Percentiles rank a stretch among this genome's conserved stretches.
These are phyloP conservation scores for Helogale parvula DNA, from an alignment of 2,113 vertebrate species.

Conservation along the genomic window DNA sequence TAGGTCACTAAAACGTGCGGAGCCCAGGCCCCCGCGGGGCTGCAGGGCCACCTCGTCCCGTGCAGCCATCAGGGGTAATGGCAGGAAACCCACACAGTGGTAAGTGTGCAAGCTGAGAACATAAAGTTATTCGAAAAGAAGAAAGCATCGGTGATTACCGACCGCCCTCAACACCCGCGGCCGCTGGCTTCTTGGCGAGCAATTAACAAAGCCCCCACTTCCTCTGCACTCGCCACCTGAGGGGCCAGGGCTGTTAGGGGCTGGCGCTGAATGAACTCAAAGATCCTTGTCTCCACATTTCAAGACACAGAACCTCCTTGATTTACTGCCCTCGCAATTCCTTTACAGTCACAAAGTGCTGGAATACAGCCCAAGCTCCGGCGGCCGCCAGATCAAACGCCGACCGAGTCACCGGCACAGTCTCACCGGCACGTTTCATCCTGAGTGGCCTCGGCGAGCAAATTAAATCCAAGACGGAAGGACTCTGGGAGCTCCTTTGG, in stretches of 20 bases:
- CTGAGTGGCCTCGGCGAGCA: slow-evolving; percentile 53
- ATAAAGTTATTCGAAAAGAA: slow-evolving; percentile 70
- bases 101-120: slow-evolving; percentile 69
- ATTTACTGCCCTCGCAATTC: slow-evolving; percentile 81
- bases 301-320: slow-evolving; percentile 74
- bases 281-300: slow-evolving; percentile 75
- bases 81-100: slow-evolving; percentile 77
- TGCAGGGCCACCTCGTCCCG: neutral
- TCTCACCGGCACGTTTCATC: neutral
- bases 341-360: slow-evolving; percentile 78
- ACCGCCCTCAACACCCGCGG: slow-evolving; percentile 64
- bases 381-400: slow-evolving; percentile 60
- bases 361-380: slow-evolving; percentile 69
- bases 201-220: slow-evolving; percentile 86
- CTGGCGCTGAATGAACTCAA: slow-evolving; percentile 68
- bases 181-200: slow-evolving; percentile 78
- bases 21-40: neutral
- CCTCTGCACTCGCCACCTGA: slow-evolving; percentile 79
- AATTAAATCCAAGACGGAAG: neutral
- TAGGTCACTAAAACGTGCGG: slow-evolving; percentile 25
- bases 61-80: slow-evolving; percentile 66
- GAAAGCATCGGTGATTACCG: slow-evolving; percentile 64
- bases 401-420: slow-evolving; percentile 64
- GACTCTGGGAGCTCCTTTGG: neutral
- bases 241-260: slow-evolving; percentile 73